phyloP scores from a whole-genome alignment of 2,113 vertebrate species.

The Galeopterus variegatus region DNA sequence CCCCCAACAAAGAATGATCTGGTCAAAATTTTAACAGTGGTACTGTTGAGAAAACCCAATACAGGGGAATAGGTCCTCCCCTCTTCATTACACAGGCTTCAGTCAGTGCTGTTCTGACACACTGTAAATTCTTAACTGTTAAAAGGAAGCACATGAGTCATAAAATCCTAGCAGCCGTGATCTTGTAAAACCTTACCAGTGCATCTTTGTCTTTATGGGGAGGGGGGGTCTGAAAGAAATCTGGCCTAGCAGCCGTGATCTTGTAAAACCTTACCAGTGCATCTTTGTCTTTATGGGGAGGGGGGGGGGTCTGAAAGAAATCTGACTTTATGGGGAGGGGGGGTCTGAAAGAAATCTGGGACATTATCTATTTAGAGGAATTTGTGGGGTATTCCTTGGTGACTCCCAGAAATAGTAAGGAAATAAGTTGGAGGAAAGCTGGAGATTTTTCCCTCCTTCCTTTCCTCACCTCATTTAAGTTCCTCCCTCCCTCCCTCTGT shows the following conservation, averaged over 20 bases:
- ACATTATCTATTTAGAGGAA: background rate
- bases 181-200: background rate
- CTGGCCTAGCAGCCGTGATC: background rate
- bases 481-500: background rate
- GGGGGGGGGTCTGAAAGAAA: too few species aligned
- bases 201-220: background rate
- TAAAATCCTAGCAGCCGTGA: background rate
- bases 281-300: background rate
- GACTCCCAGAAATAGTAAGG: slow-evolving; percentile 2
- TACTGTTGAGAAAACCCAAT: background rate
- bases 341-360: background rate
- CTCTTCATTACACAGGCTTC: background rate
- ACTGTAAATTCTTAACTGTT: background rate
- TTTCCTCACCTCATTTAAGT: background rate
- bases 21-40: background rate
- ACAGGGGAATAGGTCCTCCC: background rate
- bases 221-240: background rate
- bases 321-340: background rate
- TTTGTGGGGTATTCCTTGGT: background rate
- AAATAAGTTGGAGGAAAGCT: background rate
- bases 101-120: background rate
- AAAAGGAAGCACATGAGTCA: background rate
- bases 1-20: background rate
- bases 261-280: background rate
- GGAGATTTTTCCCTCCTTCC: background rate